Evolutionary conservation across 64 coral and sea anemone species (phyloP).

Genomic region (Cladopsammia gracilis): DNA sequence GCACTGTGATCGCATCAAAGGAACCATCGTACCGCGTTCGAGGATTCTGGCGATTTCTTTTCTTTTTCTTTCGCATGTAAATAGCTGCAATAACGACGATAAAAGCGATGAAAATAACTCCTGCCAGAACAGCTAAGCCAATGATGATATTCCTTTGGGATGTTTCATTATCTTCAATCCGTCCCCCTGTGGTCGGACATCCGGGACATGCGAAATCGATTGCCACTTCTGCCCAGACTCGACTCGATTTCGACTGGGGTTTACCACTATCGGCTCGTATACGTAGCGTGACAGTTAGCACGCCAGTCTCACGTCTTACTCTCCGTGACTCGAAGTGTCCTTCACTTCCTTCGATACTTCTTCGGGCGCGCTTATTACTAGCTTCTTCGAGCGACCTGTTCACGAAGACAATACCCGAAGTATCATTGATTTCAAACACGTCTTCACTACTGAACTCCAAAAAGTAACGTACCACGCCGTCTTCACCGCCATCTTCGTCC

Average conservation of each 20-base stretch:
- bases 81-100: slow-evolving; percentile 69
- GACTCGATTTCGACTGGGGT: slow-evolving; percentile 18
- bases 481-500: slow-evolving; percentile 76
- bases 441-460: slow-evolving; percentile 61
- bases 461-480: slow-evolving; percentile 73
- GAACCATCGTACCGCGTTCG: slow-evolving; percentile 83
- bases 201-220: slow-evolving; percentile 59
- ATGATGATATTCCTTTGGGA: slow-evolving; percentile 53
- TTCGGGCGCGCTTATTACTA: slow-evolving; percentile 15
- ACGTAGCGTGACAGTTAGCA: slow-evolving; percentile 19
- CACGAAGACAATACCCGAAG: slow-evolving; percentile 83
- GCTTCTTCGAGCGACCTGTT: slow-evolving; percentile 75
- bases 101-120: slow-evolving; percentile 70
- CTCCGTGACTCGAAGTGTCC: slow-evolving; percentile 1
- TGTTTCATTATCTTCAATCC: not conserved
- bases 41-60: slow-evolving; percentile 54
- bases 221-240: slow-evolving; percentile 12
- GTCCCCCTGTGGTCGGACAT: not conserved
- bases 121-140: slow-evolving; percentile 68
- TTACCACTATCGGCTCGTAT: slow-evolving; percentile 75
- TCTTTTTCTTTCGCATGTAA: slow-evolving; percentile 70
- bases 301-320: slow-evolving; percentile 22
- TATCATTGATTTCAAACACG: slow-evolving; percentile 77
- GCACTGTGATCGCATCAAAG: slow-evolving; percentile 87
- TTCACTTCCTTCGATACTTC: slow-evolving; percentile 43